phyloP scores from a whole-genome alignment of 2,797 vertebrate genomes.

The Eleutherodactylus coqui region DNA sequence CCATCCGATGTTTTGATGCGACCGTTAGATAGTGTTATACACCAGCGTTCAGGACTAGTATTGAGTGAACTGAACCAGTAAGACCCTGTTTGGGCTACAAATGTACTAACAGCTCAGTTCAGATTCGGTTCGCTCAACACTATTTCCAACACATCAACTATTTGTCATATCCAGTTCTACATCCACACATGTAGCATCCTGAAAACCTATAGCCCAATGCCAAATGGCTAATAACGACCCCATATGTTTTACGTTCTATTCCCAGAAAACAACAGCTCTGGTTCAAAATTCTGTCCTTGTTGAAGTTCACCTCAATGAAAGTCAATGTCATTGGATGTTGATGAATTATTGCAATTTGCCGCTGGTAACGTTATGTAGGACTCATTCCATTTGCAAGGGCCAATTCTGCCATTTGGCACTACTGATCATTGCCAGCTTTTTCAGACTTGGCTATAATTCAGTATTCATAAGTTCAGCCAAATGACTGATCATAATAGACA shows the following conservation, averaged over 20 bases:
- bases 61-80: too few species aligned
- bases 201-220: background rate
- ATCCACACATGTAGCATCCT: background rate
- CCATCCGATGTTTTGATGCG: too few species aligned
- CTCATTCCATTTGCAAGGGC: background rate
- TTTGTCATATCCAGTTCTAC: background rate
- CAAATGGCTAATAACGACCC: background rate
- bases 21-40: too few species aligned
- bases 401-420: background rate
- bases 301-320: slow-evolving; percentile 4
- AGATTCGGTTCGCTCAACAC: too few species aligned
- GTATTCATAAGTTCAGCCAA: background rate
- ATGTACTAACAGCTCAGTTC: too few species aligned
- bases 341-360: background rate
- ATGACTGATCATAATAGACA: background rate
- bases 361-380: background rate
- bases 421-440: background rate
- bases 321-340: background rate
- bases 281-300: background rate
- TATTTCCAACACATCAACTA: background rate
- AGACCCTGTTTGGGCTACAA: too few species aligned
- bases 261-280: background rate
- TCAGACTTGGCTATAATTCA: background rate
- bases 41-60: too few species aligned
- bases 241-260: slow-evolving; percentile 1